Base-by-base conservation (phyloP, 2,113 vertebrate species). In the Zosterops japonicus region DNA sequence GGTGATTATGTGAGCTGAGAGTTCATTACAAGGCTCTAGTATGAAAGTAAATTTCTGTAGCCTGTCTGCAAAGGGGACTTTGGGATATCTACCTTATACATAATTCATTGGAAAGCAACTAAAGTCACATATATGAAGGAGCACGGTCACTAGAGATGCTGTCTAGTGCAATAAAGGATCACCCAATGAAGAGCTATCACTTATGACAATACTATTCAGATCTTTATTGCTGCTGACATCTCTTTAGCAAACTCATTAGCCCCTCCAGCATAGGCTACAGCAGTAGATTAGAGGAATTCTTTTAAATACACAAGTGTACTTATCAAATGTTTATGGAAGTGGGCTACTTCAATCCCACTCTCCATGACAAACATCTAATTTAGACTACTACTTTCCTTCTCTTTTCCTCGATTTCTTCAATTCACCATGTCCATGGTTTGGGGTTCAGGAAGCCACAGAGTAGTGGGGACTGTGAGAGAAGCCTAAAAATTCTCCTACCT, bases 141-240 rank as follows among this genome's bases (percentile, higher is more conserved):
- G 60, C 17, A 53, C 2, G 1, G 77, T 84, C 76, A 75, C 84
- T n/a, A 75, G 68, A 89, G 39, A 36, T 47, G 39, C 22, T 95
- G 93, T 94, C 74, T 60, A 61, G 36, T 75, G 61, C 85, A 95
- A 94, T 89, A 87, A 70, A 81, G 65, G 19, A 74, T 90, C 83
- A 68, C 7, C 14, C 2, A 0, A n/a, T 59, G 72, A 89, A 87
- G n/a, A 71, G 28, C 52, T 91, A 83, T 81, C 60, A 71, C 28
- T 86, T 83, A 81, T 75, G 77, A 86, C 80, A 93, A 55, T 44
- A n/a, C 2, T 2, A 0, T 71, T 89, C 64, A 87, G 65, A 61
- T 60, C 6, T 79, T 67, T 82, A 84, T 82, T 87, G n/a, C 36
- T 84, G 31, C 69, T 87, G 93, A 87, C n/a, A 52, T 49, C 23